Conservation (phyloP, 2,888 invertebrate species). For the Hanleya hanleyi region DNA sequence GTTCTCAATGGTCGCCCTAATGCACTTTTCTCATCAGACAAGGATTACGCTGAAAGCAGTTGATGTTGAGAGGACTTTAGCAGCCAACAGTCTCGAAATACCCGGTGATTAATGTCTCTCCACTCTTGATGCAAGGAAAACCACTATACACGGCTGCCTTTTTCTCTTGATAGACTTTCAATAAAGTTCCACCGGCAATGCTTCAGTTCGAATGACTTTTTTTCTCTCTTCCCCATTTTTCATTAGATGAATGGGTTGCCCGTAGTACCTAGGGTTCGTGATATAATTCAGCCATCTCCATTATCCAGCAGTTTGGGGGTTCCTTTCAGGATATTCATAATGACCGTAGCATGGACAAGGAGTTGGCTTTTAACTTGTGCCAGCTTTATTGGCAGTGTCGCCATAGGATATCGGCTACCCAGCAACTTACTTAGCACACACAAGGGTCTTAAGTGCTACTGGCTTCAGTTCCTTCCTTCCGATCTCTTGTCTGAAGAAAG, state of each 20-base stretch:
- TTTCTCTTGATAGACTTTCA: slow-evolving; percentile 4
- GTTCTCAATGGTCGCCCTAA: slow-evolving; percentile 1
- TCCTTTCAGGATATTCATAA: not conserved
- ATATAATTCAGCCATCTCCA: too few species aligned
- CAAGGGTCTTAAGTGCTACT: not conserved
- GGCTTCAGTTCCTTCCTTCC: not conserved
- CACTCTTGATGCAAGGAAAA: not conserved
- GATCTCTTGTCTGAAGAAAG: not conserved
- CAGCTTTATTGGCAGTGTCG: too few species aligned
- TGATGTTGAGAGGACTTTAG: not conserved
- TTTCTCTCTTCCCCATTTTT: not conserved
- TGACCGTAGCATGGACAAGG: not conserved
- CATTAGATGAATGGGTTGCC: too few species aligned
- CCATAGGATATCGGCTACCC: not conserved
- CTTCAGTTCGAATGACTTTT: slow-evolving; percentile 4
- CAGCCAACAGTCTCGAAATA: slow-evolving; percentile 6
- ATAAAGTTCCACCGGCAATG: not conserved
- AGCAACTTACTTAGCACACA: not conserved
- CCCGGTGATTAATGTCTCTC: not conserved
- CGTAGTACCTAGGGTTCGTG: too few species aligned
- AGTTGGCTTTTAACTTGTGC: too few species aligned
- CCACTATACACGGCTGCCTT: not conserved
- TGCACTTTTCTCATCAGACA: slow-evolving; percentile 12
- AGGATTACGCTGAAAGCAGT: slow-evolving; percentile 10
- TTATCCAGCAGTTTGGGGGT: too few species aligned